Base-by-base conservation (phyloP, 2,888 invertebrate species). In the Melieria picta region DNA sequence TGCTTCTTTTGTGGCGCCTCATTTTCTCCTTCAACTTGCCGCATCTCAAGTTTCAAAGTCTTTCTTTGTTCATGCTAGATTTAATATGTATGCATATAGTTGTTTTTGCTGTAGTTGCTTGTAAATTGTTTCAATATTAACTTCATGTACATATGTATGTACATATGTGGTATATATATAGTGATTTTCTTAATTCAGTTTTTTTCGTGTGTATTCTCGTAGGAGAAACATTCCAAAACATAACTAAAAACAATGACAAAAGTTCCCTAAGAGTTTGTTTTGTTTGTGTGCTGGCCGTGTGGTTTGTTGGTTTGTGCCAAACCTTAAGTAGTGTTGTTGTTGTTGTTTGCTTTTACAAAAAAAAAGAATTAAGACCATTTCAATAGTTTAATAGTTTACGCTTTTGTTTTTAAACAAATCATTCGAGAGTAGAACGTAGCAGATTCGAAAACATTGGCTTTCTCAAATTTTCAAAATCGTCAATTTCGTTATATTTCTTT, bases 191-290 rank as follows among this genome's bases (percentile, higher is more conserved):
- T 52, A 46, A 16, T 73, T 10, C 70, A 5, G 52, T 42, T 65
- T 62, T 42, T 13, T 72, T 67, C 42, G 9, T 55, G n/a, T n/a
- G 16, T 60, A 69, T 30, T 70, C 47, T 11, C 56, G 65, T 62
- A 68, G 62, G 69, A 72, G 58, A 64, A 72, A 63, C 62, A 64
- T 65, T 69, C 70, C 52, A 69, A 71, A 72, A 75, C 72, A 52
- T 46, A 65, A 63, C 62, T 62, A 9, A 70, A 67, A 58, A 56
- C 46, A 42, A 50, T 71, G 60, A 68, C 56, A 78, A 72, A 78
- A 75, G 74, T 78, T 81, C 80, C 81, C 81, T 81, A 81, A 80
- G 74, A 75, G 72, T 77, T 64, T 76, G 72, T 68, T 67, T 52
- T 43, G 5, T 46, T 56, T 43, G 52, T 30, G 42, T 70, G 56